These are phyloP conservation scores for Scylla paramamosain DNA, from an alignment of 1,140 invertebrate species.

Conservation along the genomic window DNA sequence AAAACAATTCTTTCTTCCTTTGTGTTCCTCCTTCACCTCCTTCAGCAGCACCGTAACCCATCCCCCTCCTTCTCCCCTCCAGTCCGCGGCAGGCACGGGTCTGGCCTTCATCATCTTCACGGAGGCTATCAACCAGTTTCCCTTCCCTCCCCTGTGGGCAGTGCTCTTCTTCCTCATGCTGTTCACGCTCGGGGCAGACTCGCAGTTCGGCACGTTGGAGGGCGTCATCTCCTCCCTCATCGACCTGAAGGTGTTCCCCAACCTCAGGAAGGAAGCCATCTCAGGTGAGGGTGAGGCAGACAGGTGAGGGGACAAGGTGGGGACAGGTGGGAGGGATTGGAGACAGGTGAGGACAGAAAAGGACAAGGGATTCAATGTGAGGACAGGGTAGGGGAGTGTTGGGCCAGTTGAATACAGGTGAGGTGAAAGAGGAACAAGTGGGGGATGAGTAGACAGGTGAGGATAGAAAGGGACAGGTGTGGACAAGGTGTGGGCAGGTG, in stretches of 20 bases:
- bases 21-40: background rate
- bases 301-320: background rate
- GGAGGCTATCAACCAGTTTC: conserved; percentile 79
- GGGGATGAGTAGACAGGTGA: too few species aligned
- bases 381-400: too few species aligned
- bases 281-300: conserved; percentile 84
- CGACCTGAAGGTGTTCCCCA: conserved; percentile 93
- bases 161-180: conserved; percentile 85
- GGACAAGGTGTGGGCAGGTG: too few species aligned
- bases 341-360: too few species aligned
- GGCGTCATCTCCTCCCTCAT: conserved; percentile 96
- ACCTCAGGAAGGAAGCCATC: conserved; percentile 92
- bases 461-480: too few species aligned
- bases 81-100: conserved; percentile 87
- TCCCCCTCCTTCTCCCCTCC: background rate
- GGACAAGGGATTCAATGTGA: too few species aligned
- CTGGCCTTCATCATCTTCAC: conserved; percentile 80
- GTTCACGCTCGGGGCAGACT: conserved; percentile 78
- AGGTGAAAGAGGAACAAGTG: background rate
- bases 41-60: background rate
- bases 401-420: too few species aligned
- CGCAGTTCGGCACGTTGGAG: conserved; percentile 89
- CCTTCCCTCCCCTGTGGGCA: conserved; percentile 80
- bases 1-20: background rate
- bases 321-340: too few species aligned